Evolutionary conservation across 1,140 invertebrate genomes (phyloP).

Genomic region (Sweltsa coloradensis): DNA sequence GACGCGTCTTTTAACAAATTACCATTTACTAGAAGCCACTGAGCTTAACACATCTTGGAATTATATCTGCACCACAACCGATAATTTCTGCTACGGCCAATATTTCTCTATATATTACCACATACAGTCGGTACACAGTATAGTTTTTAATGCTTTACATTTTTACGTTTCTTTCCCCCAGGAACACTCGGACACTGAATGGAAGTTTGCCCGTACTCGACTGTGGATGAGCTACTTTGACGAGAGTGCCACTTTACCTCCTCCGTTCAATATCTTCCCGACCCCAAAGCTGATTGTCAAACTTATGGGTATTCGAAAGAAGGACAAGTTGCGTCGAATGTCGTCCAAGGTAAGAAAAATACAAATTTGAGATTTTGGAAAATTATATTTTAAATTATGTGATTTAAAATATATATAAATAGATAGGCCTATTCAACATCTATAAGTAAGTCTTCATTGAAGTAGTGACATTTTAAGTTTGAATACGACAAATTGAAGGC

Average conservation of each 20-base stretch:
- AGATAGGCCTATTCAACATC: no score
- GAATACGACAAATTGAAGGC: no score
- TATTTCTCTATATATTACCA: no score
- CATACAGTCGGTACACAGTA: no score
- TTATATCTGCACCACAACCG: no score
- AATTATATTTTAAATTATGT: background rate
- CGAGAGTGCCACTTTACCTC: constrained; percentile 68
- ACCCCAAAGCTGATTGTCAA: constrained; percentile 54
- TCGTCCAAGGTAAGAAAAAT: constrained; percentile 45
- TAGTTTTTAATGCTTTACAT: no score
- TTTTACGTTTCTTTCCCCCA: constrained; percentile 30
- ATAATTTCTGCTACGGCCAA: no score
- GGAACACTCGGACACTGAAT: constrained; percentile 76
- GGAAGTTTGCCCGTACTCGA: constrained; percentile 83
- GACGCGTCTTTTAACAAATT: no score
- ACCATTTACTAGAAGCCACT: no score
- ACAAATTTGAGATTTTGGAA: constrained; percentile 2
- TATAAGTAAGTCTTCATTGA: no score
- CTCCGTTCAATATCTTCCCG: constrained; percentile 75
- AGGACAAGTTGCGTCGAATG: constrained; percentile 52
- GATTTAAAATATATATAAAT: background rate
- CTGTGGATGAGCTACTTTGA: constrained; percentile 88
- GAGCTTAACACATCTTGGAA: no score
- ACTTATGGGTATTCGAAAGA: constrained; percentile 48
- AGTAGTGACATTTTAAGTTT: no score